phyloP scores from a whole-genome alignment of 2,797 vertebrate species.

The Hyperoplus immaculatus region DNA sequence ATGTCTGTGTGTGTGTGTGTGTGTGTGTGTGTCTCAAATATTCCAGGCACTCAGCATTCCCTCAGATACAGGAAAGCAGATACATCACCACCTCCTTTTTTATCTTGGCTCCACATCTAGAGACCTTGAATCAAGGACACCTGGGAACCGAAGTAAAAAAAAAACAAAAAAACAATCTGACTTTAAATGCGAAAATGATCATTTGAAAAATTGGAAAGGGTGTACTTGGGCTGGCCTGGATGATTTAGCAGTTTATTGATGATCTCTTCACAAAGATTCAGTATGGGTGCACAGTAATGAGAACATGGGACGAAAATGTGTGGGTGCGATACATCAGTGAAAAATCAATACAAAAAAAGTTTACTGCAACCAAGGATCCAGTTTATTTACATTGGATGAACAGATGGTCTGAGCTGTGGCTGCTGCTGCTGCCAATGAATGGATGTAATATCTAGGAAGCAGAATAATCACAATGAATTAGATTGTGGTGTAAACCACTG shows the following conservation, averaged over 20 bases:
- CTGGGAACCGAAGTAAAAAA: conserved; percentile 25
- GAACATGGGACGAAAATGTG: conserved; percentile 21
- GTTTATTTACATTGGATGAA: conserved; percentile 38
- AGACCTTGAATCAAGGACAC: conserved; percentile 59
- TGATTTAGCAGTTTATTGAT: conserved; percentile 49
- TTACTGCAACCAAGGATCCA: background rate
- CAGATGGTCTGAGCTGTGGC: conserved; percentile 12
- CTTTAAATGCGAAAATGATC: conserved; percentile 49
- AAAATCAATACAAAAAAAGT: conserved; percentile 49
- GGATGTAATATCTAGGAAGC: conserved; percentile 23
- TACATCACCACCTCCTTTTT: conserved; percentile 10
- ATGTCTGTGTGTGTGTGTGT: background rate
- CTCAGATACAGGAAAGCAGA: conserved; percentile 45
- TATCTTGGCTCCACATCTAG: conserved; percentile 27
- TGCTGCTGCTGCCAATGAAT: conserved; percentile 7
- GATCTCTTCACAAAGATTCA: conserved; percentile 37
- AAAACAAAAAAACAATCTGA: conserved; percentile 28
- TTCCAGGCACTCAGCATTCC: conserved; percentile 41
- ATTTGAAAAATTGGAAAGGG: conserved; percentile 40
- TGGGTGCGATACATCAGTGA: conserved; percentile 19
- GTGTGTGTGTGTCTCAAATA: conserved; percentile 17
- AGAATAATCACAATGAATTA: conserved; percentile 39
- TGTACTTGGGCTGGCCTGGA: conserved; percentile 3
- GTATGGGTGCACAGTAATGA: conserved; percentile 22
- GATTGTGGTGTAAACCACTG: conserved; percentile 30